Conservation (phyloP, 2,888 invertebrate species). For the Nebria salina region DNA sequence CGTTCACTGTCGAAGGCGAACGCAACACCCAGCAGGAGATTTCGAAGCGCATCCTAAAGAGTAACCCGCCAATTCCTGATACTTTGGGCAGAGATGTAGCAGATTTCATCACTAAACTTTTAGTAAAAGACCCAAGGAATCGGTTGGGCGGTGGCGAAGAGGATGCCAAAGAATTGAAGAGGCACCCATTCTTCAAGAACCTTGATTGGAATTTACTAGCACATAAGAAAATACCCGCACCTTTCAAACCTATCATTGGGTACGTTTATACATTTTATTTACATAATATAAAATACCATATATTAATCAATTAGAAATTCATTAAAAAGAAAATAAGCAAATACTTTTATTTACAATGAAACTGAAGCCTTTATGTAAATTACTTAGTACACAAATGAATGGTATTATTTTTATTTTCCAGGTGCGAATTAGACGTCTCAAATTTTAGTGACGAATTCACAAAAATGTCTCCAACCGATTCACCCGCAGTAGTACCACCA, state of each 20-base stretch:
- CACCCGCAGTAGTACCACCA: constrained; percentile 88
- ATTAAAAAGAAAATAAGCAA: too few relatives aligned
- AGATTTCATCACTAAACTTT: constrained; percentile 82
- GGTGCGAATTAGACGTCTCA: constrained; percentile 89
- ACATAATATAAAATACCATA: background rate
- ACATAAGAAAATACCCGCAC: constrained; percentile 81
- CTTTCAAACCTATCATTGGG: constrained; percentile 88
- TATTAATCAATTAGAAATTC: background rate
- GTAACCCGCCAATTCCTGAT: constrained; percentile 89
- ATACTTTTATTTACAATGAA: too few relatives aligned
- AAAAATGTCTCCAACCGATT: constrained; percentile 88
- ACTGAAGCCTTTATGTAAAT: too few relatives aligned
- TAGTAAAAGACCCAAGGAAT: constrained; percentile 89
- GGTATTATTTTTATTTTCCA: constrained; percentile 51
- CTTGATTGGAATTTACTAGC: constrained; percentile 87
- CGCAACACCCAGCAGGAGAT: constrained; percentile 95
- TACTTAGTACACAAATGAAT: too few relatives aligned
- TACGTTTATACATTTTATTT: constrained; percentile 49
- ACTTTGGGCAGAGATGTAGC: constrained; percentile 78
- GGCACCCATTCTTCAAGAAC: constrained; percentile 86
- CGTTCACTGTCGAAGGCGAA: constrained; percentile 96
- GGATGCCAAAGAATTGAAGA: constrained; percentile 90
- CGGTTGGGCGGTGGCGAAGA: constrained; percentile 86
- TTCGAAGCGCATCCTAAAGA: constrained; percentile 87
- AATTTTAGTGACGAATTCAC: constrained; percentile 99